Percentiles rank a stretch among this genome's conserved stretches.
Evolutionary conservation across 2,888 invertebrate genomes (phyloP).

Genomic region (Hipparchia sbordonii): DNA sequence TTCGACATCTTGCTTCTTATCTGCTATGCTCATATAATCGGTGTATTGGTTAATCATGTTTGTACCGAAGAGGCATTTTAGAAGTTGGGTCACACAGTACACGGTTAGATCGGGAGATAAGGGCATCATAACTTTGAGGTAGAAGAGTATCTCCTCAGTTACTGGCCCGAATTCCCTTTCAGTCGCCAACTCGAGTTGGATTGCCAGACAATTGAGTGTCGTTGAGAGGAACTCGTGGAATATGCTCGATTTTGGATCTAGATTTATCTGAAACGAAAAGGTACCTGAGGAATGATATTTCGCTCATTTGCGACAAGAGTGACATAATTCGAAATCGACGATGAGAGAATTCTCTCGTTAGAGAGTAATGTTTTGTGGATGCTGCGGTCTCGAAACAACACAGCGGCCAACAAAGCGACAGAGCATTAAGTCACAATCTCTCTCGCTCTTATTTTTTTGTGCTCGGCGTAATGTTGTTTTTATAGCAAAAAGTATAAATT

Average conservation of each 20-base stretch:
- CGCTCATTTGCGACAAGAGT: too few relatives aligned
- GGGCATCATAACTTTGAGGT: conserved; percentile 87
- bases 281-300: background rate
- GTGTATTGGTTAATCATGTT: conserved; percentile 83
- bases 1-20: conserved; percentile 39
- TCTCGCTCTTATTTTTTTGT: too few relatives aligned
- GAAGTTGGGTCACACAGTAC: conserved; percentile 89
- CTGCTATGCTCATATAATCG: conserved; percentile 67
- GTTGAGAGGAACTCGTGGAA: conserved; percentile 87
- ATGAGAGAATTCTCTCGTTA: too few relatives aligned
- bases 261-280: conserved; percentile 84
- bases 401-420: too few relatives aligned
- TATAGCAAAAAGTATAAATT: too few relatives aligned
- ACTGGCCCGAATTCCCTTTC: conserved; percentile 87
- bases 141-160: conserved; percentile 91
- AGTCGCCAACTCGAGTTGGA: conserved; percentile 87
- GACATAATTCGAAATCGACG: too few relatives aligned
- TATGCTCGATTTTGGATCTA: conserved; percentile 89
- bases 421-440: too few relatives aligned
- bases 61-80: conserved; percentile 89
- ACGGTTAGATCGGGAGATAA: conserved; percentile 88
- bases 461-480: too few relatives aligned
- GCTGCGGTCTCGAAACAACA: too few relatives aligned
- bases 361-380: too few relatives aligned
- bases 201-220: conserved; percentile 85